These are phyloP conservation scores for Syrmaticus mikado DNA, from an alignment of 2,113 vertebrate genomes.

Conservation along the genomic window DNA sequence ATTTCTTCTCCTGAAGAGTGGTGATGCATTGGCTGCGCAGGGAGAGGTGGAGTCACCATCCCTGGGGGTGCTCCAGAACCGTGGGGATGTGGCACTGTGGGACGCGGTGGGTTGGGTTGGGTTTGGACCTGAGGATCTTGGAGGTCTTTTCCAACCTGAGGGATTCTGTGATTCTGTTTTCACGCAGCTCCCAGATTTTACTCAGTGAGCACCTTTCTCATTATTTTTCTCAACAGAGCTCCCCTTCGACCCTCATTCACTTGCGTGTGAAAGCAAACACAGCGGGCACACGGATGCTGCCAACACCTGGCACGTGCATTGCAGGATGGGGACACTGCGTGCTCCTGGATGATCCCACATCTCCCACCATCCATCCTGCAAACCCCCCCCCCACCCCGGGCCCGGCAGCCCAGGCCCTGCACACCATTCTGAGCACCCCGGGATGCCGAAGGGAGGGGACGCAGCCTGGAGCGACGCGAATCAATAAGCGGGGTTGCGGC, in stretches of 20 bases:
- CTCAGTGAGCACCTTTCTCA: neutral
- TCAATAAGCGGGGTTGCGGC: neutral
- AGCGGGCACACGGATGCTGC: too few species aligned
- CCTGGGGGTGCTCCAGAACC: too few species aligned
- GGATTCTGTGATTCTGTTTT: neutral
- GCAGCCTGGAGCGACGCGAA: neutral
- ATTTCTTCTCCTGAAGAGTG: too few species aligned
- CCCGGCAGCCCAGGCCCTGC: neutral
- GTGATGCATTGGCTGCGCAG: too few species aligned
- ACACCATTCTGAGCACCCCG: neutral
- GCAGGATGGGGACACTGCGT: too few species aligned
- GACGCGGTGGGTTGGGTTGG: too few species aligned
- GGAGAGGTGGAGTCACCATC: too few species aligned
- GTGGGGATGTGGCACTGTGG: too few species aligned
- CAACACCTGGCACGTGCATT: too few species aligned
- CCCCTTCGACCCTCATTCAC: neutral
- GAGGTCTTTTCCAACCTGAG: too few species aligned
- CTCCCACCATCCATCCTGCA: neutral
- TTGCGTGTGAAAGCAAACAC: fast-evolving
- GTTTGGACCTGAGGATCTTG: too few species aligned
- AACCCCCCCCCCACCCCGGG: neutral
- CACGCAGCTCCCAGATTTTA: neutral
- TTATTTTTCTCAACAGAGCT: neutral
- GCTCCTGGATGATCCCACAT: neutral
- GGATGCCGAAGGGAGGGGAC: neutral